These are phyloP conservation scores for Charaxes varanes DNA, from an alignment of 1,140 invertebrate genomes.

Conservation along the genomic window DNA sequence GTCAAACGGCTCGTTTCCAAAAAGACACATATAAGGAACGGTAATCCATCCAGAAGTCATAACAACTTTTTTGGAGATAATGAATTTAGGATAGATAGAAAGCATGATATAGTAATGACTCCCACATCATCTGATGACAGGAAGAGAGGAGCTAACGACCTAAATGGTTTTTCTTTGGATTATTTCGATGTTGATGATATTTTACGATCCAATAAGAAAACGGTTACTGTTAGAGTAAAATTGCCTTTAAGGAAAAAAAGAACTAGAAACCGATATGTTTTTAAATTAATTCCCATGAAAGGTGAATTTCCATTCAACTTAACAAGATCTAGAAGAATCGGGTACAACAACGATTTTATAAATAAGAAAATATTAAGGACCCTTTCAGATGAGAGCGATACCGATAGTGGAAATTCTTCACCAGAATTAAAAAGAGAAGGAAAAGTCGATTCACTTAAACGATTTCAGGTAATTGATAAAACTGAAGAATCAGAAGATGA, in stretches of 20 bases:
- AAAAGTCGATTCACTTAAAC: not conserved
- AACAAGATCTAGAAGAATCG: slow-evolving; percentile 1
- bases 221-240: not conserved
- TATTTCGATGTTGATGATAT: slow-evolving; percentile 9
- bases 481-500: slow-evolving; percentile 4
- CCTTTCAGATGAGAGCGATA: slow-evolving; percentile 1
- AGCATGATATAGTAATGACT: no score
- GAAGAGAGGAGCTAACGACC: no score
- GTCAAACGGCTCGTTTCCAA: slow-evolving; percentile 1
- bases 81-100: not conserved
- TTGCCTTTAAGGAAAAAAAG: not conserved
- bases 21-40: not conserved
- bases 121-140: no score
- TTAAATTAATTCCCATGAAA: slow-evolving; percentile 7
- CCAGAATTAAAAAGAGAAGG: not conserved
- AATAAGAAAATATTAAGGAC: slow-evolving; percentile 11
- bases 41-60: not conserved
- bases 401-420: slow-evolving; percentile 1
- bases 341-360: slow-evolving; percentile 2
- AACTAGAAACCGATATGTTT: slow-evolving; percentile 1
- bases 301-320: not conserved
- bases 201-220: not conserved
- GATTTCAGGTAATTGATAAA: slow-evolving; percentile 2
- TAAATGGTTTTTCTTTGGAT: slow-evolving; percentile 4
- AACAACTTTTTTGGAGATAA: not conserved